Conservation (phyloP, 2,113 vertebrate genomes). For the Athene cunicularia region DNA sequence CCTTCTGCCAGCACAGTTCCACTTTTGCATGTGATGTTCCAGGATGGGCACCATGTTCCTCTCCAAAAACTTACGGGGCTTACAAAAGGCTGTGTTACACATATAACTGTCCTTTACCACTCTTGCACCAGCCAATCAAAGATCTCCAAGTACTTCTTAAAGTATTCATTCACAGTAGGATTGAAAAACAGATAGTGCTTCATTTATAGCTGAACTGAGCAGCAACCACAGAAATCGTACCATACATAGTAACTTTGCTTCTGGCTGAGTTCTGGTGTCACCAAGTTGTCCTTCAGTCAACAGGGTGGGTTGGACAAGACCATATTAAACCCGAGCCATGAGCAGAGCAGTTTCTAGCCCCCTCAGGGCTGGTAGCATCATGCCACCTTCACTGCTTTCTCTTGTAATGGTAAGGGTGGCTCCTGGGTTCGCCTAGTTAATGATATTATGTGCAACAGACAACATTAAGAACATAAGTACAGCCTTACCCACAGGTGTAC, state of each 20-base stretch:
- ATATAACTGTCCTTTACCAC: not conserved
- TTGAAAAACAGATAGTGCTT: not conserved
- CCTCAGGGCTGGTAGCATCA: not conserved
- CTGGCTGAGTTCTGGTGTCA: not conserved
- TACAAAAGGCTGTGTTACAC: not conserved
- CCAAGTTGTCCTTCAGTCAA: not conserved
- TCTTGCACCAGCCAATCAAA: not conserved
- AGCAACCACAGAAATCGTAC: not conserved
- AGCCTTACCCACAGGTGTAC: not conserved
- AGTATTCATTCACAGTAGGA: not conserved
- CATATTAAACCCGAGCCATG: fast-evolving
- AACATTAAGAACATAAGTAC: not conserved
- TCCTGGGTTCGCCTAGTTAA: not conserved
- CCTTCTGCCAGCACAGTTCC: not conserved
- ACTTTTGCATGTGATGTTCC: not conserved
- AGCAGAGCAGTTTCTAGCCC: not conserved
- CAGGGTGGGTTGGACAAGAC: not conserved
- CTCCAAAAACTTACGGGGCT: not conserved
- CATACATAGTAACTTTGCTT: not conserved
- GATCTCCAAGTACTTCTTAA: not conserved
- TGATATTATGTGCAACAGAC: not conserved
- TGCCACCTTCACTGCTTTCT: not conserved
- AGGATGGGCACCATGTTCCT: not conserved
- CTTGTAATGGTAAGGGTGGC: not conserved
- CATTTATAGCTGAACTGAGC: not conserved